These are phyloP conservation scores for Papilio gigon DNA, from an alignment of 2,888 invertebrate species.

Conservation along the genomic window DNA sequence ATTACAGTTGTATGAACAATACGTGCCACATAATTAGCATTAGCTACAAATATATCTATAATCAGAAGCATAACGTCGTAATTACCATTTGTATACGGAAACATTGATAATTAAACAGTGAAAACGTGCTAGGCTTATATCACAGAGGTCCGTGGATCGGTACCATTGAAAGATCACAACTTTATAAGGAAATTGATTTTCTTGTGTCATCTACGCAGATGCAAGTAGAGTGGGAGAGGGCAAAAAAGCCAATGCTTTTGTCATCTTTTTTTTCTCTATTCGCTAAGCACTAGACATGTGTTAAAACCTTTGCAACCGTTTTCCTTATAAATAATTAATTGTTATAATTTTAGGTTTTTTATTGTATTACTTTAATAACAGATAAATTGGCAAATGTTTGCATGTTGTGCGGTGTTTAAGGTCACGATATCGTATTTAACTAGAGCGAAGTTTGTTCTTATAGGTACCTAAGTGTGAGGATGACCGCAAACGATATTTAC, in stretches of 20 bases:
- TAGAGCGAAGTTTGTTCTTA: neutral
- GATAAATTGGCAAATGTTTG: neutral
- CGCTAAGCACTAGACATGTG: too few species aligned
- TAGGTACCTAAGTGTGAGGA: neutral
- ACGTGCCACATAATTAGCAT: neutral
- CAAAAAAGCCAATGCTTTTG: too few species aligned
- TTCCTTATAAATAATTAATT: too few species aligned
- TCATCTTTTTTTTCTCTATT: too few species aligned
- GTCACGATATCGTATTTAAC: neutral
- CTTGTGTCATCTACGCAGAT: too few species aligned
- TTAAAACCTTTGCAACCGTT: too few species aligned
- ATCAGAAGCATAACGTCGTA: neutral
- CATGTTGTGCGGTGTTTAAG: neutral
- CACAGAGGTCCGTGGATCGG: too few species aligned
- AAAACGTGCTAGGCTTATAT: too few species aligned
- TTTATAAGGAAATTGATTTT: too few species aligned
- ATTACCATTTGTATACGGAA: neutral
- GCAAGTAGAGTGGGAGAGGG: too few species aligned
- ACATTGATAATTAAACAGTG: neutral
- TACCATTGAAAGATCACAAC: too few species aligned
- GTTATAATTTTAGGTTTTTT: neutral
- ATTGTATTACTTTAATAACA: too few species aligned
- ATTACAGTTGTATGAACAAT: constrained; percentile 15
- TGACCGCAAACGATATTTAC: neutral
- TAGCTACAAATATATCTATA: neutral